These are phyloP conservation scores for Cylindroiulus punctatus DNA, from an alignment of 2,888 invertebrate genomes.

Conservation along the genomic window DNA sequence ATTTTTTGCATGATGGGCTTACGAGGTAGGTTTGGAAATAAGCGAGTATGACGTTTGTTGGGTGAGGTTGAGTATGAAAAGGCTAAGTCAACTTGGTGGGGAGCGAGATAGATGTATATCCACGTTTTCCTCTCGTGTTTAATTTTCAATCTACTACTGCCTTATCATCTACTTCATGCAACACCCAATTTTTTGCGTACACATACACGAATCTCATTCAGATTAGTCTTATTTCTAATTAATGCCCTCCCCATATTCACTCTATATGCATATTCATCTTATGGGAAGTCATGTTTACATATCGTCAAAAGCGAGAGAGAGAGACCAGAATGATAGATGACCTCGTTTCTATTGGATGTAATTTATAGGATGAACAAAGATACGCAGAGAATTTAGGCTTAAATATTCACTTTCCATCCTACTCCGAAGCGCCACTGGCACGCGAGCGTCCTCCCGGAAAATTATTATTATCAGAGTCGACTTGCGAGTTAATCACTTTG, in stretches of 20 bases:
- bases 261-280: constrained; percentile 47
- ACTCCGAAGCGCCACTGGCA: constrained; percentile 13
- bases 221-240: constrained; percentile 53
- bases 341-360: constrained; percentile 41
- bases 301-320: constrained; percentile 40
- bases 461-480: not conserved
- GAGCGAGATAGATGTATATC: not conserved
- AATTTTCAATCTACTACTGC: constrained; percentile 7
- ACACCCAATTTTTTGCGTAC: not conserved
- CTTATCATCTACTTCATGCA: constrained; percentile 44
- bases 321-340: constrained; percentile 43
- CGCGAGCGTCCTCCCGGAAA: constrained; percentile 18
- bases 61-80: not conserved
- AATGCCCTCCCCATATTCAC: constrained; percentile 43
- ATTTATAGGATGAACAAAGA: constrained; percentile 37
- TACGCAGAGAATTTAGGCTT: not conserved
- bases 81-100: not conserved
- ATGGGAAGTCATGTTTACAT: constrained; percentile 43
- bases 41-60: not conserved
- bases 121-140: constrained; percentile 37
- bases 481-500: constrained; percentile 9
- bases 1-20: no score
- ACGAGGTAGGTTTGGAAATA: not conserved
- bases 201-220: constrained; percentile 47
- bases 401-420: not conserved